phyloP scores from a whole-genome alignment of 2,797 vertebrate species.

The Falco naumanni region DNA sequence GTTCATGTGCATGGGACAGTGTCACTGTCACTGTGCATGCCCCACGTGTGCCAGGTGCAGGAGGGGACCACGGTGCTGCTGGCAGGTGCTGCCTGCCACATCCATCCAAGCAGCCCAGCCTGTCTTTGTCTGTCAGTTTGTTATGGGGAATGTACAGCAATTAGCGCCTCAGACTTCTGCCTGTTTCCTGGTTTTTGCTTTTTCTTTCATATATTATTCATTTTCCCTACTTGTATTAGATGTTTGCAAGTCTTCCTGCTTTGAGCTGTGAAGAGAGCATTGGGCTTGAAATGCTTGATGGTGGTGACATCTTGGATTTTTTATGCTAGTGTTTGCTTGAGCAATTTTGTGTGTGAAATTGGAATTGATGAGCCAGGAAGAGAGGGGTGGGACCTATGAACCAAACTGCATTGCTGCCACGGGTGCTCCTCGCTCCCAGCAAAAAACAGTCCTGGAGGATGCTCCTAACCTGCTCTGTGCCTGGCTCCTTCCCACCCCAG shows the following conservation, averaged over 20 bases:
- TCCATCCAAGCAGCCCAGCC: background rate
- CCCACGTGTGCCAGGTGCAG: fast-evolving
- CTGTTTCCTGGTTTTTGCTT: slow-evolving; percentile 55
- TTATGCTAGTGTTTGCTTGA: background rate
- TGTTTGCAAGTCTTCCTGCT: slow-evolving; percentile 53
- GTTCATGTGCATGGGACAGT: fast-evolving
- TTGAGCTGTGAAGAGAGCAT: slow-evolving; percentile 37
- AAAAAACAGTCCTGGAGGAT: background rate
- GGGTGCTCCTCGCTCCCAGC: background rate
- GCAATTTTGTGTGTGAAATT: background rate
- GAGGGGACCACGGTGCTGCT: background rate
- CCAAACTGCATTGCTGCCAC: background rate
- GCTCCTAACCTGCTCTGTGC: background rate
- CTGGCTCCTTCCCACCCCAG: background rate
- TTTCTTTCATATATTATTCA: slow-evolving; percentile 74
- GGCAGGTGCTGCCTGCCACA: background rate
- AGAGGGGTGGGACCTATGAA: background rate
- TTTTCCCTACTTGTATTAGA: slow-evolving; percentile 53
- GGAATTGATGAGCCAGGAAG: background rate
- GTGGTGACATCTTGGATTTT: slow-evolving; percentile 1
- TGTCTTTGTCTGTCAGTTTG: background rate
- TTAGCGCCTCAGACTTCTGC: slow-evolving; percentile 34
- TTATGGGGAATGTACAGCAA: slow-evolving; percentile 2
- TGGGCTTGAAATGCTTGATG: slow-evolving; percentile 53
- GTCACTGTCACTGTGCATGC: background rate